Percentiles rank a stretch among this genome's conserved stretches.
Evolutionary conservation across 2,888 invertebrate species (phyloP).

Genomic region (Pocota personata): DNA sequence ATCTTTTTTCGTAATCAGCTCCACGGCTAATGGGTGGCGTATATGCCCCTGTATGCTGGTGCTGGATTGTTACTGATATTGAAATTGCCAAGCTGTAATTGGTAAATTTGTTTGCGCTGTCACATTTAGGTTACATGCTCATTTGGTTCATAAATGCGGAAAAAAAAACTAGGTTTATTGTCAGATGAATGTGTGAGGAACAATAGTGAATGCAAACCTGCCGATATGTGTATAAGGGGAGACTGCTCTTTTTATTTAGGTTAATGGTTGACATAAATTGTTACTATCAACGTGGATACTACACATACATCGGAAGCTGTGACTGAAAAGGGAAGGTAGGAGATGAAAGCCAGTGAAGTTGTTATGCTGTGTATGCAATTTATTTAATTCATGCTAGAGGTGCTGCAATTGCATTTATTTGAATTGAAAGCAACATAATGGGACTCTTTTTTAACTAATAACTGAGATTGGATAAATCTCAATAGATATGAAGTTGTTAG

Average conservation of each 20-base stretch:
- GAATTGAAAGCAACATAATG: no score
- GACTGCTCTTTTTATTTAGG: neutral
- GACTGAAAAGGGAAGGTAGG: no score
- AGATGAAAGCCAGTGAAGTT: neutral
- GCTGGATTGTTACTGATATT: neutral
- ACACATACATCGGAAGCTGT: neutral
- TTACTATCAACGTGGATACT: neutral
- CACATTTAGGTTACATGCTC: constrained; percentile 62
- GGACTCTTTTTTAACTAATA: no score
- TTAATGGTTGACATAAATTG: neutral
- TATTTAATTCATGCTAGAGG: no score
- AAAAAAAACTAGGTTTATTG: constrained; percentile 50
- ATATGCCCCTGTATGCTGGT: neutral
- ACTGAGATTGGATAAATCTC: no score
- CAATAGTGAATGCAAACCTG: neutral
- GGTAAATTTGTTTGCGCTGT: constrained; percentile 24
- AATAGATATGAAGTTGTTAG: no score
- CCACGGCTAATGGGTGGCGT: constrained; percentile 40
- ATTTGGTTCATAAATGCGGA: constrained; percentile 29
- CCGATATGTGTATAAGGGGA: neutral
- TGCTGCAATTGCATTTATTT: no score
- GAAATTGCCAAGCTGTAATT: constrained; percentile 41
- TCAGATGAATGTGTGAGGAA: neutral
- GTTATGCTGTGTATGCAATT: neutral
- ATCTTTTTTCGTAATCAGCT: constrained; percentile 53